These are phyloP conservation scores for Papilio polyxenes DNA, from an alignment of 1,140 invertebrate species.

Conservation along the genomic window DNA sequence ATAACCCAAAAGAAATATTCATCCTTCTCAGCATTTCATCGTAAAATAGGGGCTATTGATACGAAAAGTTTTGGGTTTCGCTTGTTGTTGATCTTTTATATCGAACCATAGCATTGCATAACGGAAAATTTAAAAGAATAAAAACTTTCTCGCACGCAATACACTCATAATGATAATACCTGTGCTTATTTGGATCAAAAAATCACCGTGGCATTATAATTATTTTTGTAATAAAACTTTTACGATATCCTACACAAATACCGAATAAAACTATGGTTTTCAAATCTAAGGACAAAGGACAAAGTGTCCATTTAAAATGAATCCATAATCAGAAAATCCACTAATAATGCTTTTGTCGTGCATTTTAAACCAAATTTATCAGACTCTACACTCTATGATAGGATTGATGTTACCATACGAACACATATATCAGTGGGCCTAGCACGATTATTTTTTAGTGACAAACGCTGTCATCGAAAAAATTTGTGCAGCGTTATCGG, in stretches of 20 bases:
- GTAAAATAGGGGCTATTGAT: conserved; percentile 25
- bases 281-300: neutral
- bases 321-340: too few relatives aligned
- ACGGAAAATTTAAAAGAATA: neutral
- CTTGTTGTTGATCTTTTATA: conserved; percentile 22
- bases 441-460: too few relatives aligned
- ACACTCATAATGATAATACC: neutral
- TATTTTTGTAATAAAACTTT: neutral
- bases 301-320: neutral
- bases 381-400: too few relatives aligned
- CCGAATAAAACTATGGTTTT: neutral
- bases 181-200: neutral
- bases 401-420: too few relatives aligned
- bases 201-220: neutral
- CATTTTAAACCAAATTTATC: too few relatives aligned
- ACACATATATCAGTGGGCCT: too few relatives aligned
- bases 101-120: conserved; percentile 5
- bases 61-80: conserved; percentile 17
- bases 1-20: conserved; percentile 22
- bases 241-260: neutral
- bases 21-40: neutral
- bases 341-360: too few relatives aligned
- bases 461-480: too few relatives aligned
- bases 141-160: conserved; percentile 10
- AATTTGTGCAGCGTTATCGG: too few relatives aligned